Base-by-base conservation (phyloP, 2,888 invertebrate genomes). In the Eristalinus sepulchralis region DNA sequence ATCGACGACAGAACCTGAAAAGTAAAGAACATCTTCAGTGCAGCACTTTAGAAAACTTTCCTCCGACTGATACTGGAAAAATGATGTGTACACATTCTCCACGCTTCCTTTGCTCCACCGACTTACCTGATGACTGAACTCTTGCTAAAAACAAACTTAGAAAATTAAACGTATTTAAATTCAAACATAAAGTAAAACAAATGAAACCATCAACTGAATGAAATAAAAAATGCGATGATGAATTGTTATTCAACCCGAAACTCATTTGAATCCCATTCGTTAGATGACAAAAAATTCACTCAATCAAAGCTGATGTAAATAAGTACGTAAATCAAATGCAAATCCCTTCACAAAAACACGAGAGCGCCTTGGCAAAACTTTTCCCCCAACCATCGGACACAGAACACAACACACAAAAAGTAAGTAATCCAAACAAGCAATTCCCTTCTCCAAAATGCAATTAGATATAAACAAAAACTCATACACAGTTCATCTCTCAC, bases 391-490 rank as follows among this genome's bases (percentile, higher is more conserved):
- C 81, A 77, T 81, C 68, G 34, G 63, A 68, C 67, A 66, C 59
- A 71, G 22, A 67, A 67, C 63, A 68, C 64, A 67, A 47, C 67
- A 85, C 24, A 77, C 68, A 82, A 63, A 78, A 73, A 68, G n/a
- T n/a, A n/a, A n/a, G 59, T 59, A 59, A 80, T 67, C 60, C 22
- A 75, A 77, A 55, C 77, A 77, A 84, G 77, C 68, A 66, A 27
- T 59, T 62, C 53, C 68, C 53, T 59, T 57, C 24, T 72, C 68
- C 71, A 72, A 64, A 75, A 81, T 73, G 82, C 78, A 68, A 77
- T 72, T 76, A 81, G 63, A 84, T 73, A 81, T 67, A 71, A 81
- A 53, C 47, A 47, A 76, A 73, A 82, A 76, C 57, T 66, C 33
- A 59, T 60, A 85, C 47, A 62, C 27, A 72, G 34, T 63, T 63